Evolutionary conservation across 2,797 vertebrate species (phyloP).

Genomic region (Mustela erminea): DNA sequence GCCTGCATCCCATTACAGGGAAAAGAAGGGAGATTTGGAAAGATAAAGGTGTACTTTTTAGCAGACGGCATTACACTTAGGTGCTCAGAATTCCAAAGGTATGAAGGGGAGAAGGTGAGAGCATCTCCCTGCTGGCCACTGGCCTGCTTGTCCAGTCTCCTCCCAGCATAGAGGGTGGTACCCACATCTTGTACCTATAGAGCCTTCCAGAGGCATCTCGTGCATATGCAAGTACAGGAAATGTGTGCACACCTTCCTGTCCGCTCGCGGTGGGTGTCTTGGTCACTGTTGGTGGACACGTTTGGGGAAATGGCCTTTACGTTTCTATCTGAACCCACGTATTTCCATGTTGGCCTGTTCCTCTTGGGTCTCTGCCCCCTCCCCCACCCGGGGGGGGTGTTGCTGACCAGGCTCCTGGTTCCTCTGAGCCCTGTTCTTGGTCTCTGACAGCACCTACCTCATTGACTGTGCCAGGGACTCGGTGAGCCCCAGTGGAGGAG

Average conservation of each 20-base stretch:
- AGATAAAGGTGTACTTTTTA: not conserved
- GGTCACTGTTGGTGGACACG: not conserved
- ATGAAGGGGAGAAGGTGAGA: not conserved
- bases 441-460: not conserved
- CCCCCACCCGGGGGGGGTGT: accelerated
- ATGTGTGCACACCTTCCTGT: not conserved
- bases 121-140: not conserved
- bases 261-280: not conserved
- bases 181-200: not conserved
- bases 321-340: not conserved
- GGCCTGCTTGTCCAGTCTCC: accelerated
- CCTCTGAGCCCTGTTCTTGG: not conserved
- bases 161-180: not conserved
- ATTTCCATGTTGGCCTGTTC: not conserved
- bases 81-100: not conserved
- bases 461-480: not conserved
- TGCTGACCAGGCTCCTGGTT: not conserved
- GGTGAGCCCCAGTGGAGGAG: no score
- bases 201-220: not conserved
- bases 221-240: not conserved
- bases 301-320: not conserved
- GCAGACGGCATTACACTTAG: not conserved
- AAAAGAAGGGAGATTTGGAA: not conserved
- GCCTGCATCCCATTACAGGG: not conserved
- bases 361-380: not conserved